Conservation (phyloP, 2,888 invertebrate genomes). For the Polyommatus iphigenia region DNA sequence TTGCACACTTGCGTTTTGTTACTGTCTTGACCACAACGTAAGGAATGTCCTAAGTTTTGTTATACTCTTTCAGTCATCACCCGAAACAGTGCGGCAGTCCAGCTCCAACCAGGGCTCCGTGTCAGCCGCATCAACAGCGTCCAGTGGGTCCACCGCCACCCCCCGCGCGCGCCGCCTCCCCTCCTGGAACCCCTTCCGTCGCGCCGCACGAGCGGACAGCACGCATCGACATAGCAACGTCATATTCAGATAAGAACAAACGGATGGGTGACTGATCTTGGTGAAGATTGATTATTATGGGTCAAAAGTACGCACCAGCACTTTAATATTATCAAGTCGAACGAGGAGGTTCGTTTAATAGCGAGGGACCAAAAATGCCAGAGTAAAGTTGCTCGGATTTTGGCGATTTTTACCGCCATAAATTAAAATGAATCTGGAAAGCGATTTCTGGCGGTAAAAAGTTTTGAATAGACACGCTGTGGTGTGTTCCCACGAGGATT, state of each 20-base stretch:
- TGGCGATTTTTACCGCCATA: background rate
- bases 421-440: background rate
- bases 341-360: background rate
- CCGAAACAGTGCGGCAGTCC: constrained; percentile 57
- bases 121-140: constrained; percentile 71
- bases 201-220: constrained; percentile 76
- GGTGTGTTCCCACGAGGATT: background rate
- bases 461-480: background rate
- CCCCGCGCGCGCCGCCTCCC: constrained; percentile 74
- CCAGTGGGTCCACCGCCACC: constrained; percentile 64
- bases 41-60: too few relatives aligned
- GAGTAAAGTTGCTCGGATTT: background rate
- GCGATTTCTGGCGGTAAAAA: background rate
- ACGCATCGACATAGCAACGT: constrained; percentile 71
- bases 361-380: background rate
- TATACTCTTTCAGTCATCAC: constrained; percentile 50
- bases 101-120: constrained; percentile 72
- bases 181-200: constrained; percentile 87
- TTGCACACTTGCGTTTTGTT: too few relatives aligned
- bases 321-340: background rate
- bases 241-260: constrained; percentile 72
- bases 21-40: too few relatives aligned
- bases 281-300: background rate
- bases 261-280: background rate
- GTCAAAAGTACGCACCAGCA: background rate